A percentile compares a stretch with the other conserved stretches of the same genome.
phyloP scores from a whole-genome alignment of 1,140 invertebrate species.

The Phenacoccus solenopsis region DNA sequence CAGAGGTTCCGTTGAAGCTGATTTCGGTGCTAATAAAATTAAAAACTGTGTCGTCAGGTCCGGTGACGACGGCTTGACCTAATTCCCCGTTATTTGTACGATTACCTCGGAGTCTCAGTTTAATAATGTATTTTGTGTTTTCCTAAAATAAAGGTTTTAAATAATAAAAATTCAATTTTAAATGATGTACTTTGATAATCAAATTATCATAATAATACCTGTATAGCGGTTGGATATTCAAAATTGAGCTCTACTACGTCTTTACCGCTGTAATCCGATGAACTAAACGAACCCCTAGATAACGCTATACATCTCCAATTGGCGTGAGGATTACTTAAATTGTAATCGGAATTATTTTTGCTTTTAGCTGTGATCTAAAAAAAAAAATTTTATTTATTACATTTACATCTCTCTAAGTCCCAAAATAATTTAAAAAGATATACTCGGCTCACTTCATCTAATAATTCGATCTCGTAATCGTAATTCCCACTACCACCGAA shows the following conservation, averaged over 20 bases:
- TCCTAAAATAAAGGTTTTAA: conserved; percentile 42
- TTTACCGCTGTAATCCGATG: conserved; percentile 62
- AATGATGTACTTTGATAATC: neutral
- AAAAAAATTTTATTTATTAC: neutral
- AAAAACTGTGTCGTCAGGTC: conserved; percentile 84
- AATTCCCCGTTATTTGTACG: conserved; percentile 86
- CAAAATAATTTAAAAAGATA: neutral
- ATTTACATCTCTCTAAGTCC: neutral
- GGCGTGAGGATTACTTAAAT: conserved; percentile 11
- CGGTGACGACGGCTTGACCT: conserved; percentile 70
- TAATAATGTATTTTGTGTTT: conserved; percentile 75
- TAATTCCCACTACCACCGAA: conserved; percentile 78
- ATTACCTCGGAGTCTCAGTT: conserved; percentile 80
- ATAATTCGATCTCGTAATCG: conserved; percentile 80
- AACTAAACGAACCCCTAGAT: conserved; percentile 54
- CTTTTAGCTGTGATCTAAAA: neutral
- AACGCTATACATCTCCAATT: conserved; percentile 63
- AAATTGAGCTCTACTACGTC: conserved; percentile 84
- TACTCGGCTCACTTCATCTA: conserved; percentile 55
- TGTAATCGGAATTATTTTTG: conserved; percentile 6
- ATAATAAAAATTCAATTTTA: conserved; percentile 10
- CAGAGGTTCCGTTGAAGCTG: conserved; percentile 88
- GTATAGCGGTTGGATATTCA: conserved; percentile 71
- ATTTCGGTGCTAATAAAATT: conserved; percentile 83
- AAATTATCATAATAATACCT: conserved; percentile 38